Percentiles rank a stretch among this genome's conserved stretches.
These are phyloP conservation scores for Ganaspis brasiliensis DNA, from an alignment of 2,888 invertebrate genomes.

Conservation along the genomic window DNA sequence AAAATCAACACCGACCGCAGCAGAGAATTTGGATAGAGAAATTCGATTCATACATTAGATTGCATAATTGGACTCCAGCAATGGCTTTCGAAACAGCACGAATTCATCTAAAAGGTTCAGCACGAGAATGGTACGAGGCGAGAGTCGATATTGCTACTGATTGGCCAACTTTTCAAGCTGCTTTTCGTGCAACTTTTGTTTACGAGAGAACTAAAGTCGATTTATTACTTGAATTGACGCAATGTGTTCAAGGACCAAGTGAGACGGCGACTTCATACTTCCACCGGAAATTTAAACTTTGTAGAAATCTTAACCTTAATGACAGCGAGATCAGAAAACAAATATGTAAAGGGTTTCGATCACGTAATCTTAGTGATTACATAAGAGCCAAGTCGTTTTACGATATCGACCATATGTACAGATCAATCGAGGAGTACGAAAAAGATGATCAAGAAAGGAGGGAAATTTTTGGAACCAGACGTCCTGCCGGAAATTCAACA, in stretches of 20 bases:
- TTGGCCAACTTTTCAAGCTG: conserved; percentile 42
- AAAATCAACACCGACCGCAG: neutral
- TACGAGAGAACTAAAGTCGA: conserved; percentile 34
- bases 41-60: conserved; percentile 21
- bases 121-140: conserved; percentile 32
- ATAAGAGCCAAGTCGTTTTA: conserved; percentile 31
- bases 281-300: conserved; percentile 40
- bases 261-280: conserved; percentile 40
- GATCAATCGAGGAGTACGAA: conserved; percentile 31
- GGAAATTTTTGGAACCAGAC: neutral
- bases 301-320: conserved; percentile 12
- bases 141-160: neutral
- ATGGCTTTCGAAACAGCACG: conserved; percentile 33
- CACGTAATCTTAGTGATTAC: conserved; percentile 31
- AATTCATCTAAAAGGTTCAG: conserved; percentile 29
- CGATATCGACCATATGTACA: conserved; percentile 45
- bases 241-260: conserved; percentile 17
- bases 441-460: conserved; percentile 10
- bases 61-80: conserved; percentile 37
- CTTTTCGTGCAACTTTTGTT: conserved; percentile 33
- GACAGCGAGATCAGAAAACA: conserved; percentile 43
- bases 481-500: neutral
- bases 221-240: conserved; percentile 27
- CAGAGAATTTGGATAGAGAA: neutral
- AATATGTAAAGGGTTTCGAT: conserved; percentile 30